Evolutionary conservation across 2,888 invertebrate species (phyloP).

Genomic region (Cataglyphis livida): DNA sequence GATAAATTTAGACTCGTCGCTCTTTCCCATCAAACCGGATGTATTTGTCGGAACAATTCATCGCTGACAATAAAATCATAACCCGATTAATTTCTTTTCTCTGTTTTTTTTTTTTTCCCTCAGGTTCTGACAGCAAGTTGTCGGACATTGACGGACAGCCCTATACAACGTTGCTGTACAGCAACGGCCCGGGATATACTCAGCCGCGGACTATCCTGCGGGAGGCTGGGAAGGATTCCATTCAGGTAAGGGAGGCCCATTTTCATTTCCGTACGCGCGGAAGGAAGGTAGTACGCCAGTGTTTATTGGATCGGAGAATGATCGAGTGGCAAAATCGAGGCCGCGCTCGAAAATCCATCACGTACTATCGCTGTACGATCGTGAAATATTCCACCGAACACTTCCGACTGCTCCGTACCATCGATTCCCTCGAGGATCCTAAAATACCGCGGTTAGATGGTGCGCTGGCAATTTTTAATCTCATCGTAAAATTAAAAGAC

Average conservation of each 20-base stretch:
- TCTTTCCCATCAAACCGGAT: background rate
- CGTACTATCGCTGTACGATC: constrained; percentile 58
- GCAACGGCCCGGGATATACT: constrained; percentile 92
- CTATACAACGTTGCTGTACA: constrained; percentile 92
- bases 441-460: constrained; percentile 24
- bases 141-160: constrained; percentile 92
- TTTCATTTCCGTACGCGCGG: constrained; percentile 42
- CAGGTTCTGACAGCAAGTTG: constrained; percentile 91
- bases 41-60: background rate
- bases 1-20: background rate
- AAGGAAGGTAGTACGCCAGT: constrained; percentile 57
- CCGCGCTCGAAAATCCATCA: constrained; percentile 73
- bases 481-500: constrained; percentile 15
- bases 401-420: constrained; percentile 52
- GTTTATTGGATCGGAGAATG: constrained; percentile 73
- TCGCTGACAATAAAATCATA: background rate
- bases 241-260: constrained; percentile 77
- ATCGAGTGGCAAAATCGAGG: constrained; percentile 67
- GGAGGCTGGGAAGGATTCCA: constrained; percentile 83
- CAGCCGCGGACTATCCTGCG: constrained; percentile 88
- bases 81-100: constrained; percentile 40
- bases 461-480: constrained; percentile 39
- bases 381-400: constrained; percentile 69
- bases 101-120: constrained; percentile 55
- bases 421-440: constrained; percentile 8